These are phyloP conservation scores for Brienomyrus brachyistius DNA, from an alignment of 2,113 vertebrate species.

Conservation along the genomic window DNA sequence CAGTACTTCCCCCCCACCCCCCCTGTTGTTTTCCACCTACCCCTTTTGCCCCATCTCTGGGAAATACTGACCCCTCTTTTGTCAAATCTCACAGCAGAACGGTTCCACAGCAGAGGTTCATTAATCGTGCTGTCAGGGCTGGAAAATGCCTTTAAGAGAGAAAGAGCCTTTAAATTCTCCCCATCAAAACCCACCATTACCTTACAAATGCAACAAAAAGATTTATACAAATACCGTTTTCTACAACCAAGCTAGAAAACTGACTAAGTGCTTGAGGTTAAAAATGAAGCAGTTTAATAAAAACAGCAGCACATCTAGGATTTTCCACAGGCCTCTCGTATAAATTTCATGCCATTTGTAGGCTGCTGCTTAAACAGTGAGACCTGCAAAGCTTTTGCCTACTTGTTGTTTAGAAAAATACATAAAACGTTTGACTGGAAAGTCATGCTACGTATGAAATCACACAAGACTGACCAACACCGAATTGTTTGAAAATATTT, in stretches of 20 bases:
- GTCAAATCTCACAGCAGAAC: neutral
- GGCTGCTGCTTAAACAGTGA: neutral
- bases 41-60: neutral
- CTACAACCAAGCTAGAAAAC: neutral
- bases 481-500: neutral
- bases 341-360: neutral
- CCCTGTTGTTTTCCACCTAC: neutral
- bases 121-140: neutral
- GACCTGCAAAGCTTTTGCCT: neutral
- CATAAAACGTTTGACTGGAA: neutral
- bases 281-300: neutral
- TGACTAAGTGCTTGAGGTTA: neutral
- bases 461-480: neutral
- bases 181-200: neutral
- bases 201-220: conserved; percentile 13
- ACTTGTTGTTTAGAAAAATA: neutral
- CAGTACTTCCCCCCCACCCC: neutral
- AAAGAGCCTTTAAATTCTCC: conserved; percentile 26
- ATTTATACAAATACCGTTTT: neutral
- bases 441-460: neutral
- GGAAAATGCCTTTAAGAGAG: conserved; percentile 8
- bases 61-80: neutral
- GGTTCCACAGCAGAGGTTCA: neutral
- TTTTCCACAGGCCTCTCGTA: neutral
- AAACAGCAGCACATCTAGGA: neutral